Evolutionary conservation across 2,797 vertebrate genomes (phyloP), one percentile per base, ranked within the genome.

Genomic region (Gorsachius magnificus): DNA sequence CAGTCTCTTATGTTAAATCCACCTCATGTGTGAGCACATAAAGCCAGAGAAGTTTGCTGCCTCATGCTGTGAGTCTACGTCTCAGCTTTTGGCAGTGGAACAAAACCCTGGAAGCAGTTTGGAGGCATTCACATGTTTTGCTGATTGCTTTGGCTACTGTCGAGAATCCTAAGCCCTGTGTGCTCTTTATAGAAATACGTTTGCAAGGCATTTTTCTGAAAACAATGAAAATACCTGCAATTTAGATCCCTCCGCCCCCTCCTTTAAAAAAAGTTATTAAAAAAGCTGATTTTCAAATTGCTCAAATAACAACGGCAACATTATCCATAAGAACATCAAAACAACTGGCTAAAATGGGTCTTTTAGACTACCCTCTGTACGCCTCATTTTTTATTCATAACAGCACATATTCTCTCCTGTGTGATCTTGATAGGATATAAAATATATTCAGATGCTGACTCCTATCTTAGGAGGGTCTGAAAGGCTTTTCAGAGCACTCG

Each of bases 61-160:
- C 90, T 95, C 92, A 93, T 76, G 84, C 90, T 85, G 79, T 25
- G 90, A 95, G 81, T 64, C 88, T 80, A 57, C 10, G 6, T 61
- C 83, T 90, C 78, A 71, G 92, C n/a, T 93, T 51, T 45, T 97
- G 97, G 93, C 94, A 93, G 50, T 6, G 51, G 87, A 92, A 95
- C 90, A 93, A 87, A 96, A 83, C 45, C 63, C 79, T 68, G 89
- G 84, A 69, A 96, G 94, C 90, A 83, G 78, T 86, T 95, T 86
- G 76, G 80, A 93, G 87, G 79, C 96, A 77, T 80, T 94, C 77
- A 43, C 13, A 17, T 93, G 75, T 75, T 87, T 83, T 96, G 93
- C 79, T 93, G 92, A 87, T 96, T 93, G 87, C 63, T 96, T 95
- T 94, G 92, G 93, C 95, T 89, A 79, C 82, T 58, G 82, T 83